These are phyloP conservation scores for Corapipo altera DNA, from an alignment of 2,113 vertebrate species.

Conservation along the genomic window DNA sequence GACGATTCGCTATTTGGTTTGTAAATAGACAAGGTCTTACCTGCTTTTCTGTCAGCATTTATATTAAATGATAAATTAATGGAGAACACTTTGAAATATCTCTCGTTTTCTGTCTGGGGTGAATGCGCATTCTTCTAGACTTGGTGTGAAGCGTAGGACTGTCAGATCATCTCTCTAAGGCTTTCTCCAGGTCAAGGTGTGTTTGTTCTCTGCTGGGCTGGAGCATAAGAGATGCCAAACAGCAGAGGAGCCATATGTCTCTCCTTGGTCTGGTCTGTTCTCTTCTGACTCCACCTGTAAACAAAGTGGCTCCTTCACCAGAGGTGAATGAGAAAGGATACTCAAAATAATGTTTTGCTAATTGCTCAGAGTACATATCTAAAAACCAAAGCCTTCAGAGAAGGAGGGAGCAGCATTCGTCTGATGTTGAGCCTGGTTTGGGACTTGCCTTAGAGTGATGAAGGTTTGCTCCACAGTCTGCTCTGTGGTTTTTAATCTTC, in stretches of 20 bases:
- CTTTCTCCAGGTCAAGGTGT: background rate
- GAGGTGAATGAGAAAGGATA: background rate
- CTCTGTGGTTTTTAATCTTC: background rate
- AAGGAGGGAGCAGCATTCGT: background rate
- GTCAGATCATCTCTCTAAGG: background rate
- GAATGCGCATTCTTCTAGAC: background rate
- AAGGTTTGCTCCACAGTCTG: background rate
- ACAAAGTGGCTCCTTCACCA: background rate
- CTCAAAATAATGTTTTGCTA: background rate
- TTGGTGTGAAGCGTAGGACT: background rate
- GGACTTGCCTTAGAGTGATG: background rate
- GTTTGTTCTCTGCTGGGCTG: background rate
- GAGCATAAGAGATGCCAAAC: background rate
- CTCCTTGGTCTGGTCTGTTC: background rate
- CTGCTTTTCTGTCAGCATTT: conserved; percentile 77
- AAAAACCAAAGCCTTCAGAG: background rate
- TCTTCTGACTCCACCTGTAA: background rate
- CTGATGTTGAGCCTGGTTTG: background rate
- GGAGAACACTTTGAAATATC: conserved; percentile 21
- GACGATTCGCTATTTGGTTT: conserved; percentile 60
- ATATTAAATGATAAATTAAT: conserved; percentile 77
- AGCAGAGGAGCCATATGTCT: rapidly evolving
- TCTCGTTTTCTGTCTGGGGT: conserved; percentile 26
- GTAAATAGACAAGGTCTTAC: conserved; percentile 73
- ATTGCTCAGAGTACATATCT: background rate